Conservation (phyloP, 2,888 invertebrate species). For the Nymphalis polychloros region DNA sequence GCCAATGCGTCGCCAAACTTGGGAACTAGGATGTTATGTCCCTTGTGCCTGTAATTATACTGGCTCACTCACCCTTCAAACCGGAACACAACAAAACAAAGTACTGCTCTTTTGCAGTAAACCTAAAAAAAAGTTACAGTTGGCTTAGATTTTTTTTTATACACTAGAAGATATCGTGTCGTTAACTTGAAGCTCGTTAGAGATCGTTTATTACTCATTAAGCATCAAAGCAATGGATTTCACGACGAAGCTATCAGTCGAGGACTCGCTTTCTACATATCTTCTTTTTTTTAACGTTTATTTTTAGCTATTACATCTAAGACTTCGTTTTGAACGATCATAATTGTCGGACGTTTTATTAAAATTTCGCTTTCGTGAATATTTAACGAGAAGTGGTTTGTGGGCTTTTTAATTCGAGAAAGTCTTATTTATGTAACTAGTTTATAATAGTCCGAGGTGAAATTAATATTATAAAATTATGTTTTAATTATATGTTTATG, state of each 20-base stretch:
- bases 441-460: conserved; percentile 10
- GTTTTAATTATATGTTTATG: conserved; percentile 1
- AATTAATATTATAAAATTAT: conserved; percentile 8
- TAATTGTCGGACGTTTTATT: conserved; percentile 20
- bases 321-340: conserved; percentile 14
- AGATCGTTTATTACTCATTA: conserved; percentile 39
- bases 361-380: conserved; percentile 15
- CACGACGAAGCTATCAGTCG: conserved; percentile 18
- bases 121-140: too few relatives aligned
- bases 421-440: conserved; percentile 14
- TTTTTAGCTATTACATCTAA: conserved; percentile 17
- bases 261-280: conserved; percentile 34
- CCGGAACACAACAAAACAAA: too few relatives aligned
- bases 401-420: conserved; percentile 20
- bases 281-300: conserved; percentile 24
- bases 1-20: too few relatives aligned
- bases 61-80: too few relatives aligned
- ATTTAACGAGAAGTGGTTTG: conserved; percentile 5
- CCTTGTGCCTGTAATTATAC: too few relatives aligned
- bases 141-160: not conserved
- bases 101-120: too few relatives aligned
- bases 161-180: conserved; percentile 7
- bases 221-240: conserved; percentile 26
- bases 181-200: conserved; percentile 26
- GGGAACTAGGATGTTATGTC: too few relatives aligned